Base-by-base conservation (phyloP, 2,113 vertebrate species). In the Dipodomys merriami region DNA sequence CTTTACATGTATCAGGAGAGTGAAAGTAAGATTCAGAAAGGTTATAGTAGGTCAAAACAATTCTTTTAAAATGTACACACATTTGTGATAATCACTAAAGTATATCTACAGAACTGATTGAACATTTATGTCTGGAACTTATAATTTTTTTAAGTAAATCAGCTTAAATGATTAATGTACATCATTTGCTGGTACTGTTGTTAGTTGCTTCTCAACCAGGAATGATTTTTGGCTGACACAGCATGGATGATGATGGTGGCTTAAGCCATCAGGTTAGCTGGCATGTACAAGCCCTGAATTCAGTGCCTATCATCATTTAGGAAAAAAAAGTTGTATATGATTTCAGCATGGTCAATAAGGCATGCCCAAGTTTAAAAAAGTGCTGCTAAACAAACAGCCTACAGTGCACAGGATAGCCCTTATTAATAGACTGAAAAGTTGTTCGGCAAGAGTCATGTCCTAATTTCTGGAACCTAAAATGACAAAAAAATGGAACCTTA, bases 1-100 rank as follows among this genome's bases (percentile, higher is more conserved):
- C 44, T 90, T 85, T 33, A 77, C 39, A 44, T 5, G 67, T 5
- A 82, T 0, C 35, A 77, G 19, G 35, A 68, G 65, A 81, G 2
- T 86, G n/a, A 81, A 87, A 87, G 82, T 87, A 20, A 72, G 23
- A 57, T 83, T 95, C 67, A 73, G 33, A 83, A 81, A 77, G n/a
- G 7, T 1, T 79, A 80, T 33, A 73, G n/a, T 90, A 30, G 87
- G 57, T 83, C 53, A 80, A 65, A 94, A 23, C 15, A 39, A 11
- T 72, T 39, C 30, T 83, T 95, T 72, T 68, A 53, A 94, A 65
- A 30, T 68, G 13, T 74, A 33, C 3, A 27, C 12, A 86, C 18
- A 74, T 82, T 53, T 22, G 20, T 46, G 33, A 30, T 35, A 88
- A 65, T 60, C 33, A 72, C 23, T 87, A 60, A 60, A 88, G 68